Evolutionary conservation across 1,140 invertebrate species (phyloP), one percentile per base, ranked within the genome.

Genomic region (Zaprionus africanus): DNA sequence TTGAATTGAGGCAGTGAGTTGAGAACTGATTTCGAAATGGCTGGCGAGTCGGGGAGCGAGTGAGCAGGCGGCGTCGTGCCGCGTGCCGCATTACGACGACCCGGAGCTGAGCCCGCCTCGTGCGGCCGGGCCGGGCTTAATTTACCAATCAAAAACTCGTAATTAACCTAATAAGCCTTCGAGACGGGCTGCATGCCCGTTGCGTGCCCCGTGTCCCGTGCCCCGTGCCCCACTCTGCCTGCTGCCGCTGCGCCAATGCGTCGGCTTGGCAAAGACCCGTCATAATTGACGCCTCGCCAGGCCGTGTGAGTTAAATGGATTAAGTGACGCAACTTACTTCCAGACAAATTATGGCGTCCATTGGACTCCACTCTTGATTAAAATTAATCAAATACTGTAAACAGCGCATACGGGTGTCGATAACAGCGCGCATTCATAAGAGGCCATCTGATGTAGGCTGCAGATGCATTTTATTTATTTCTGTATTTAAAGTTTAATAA

Each of bases 111-210:
- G 43, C 61, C 78, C 74, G 82, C 51, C 69, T 69, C 31, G 34
- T 59, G 73, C 46, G 74, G 68, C 74, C 63, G 79, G 61, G 41
- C 65, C 65, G 62, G 70, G 72, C 85, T 87, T 88, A 87, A 87
- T 87, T 87, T 87, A 88, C 84, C 84, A 87, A 87, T 87, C 84
- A 87, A 87, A 88, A 88, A 87, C 78, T 87, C 84, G 78, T 87
- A 87, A 87, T 87, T 87, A 88, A 87, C 84, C 85, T 88, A 87
- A 87, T 87, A 88, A 84, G 84, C 84, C 81, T 72, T 69, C 73
- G 77, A 82, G 63, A 75, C 81, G 70, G 51, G 65, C 53, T 76
- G 68, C 81, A 69, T 71, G 69, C 53, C 61, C 62, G 76, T 82
- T 82, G 82, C 82, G 82, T 84, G 82, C 81, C 78, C 73, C 81